Conservation (phyloP, 2,888 invertebrate species). For the Heteropelma amictum region DNA sequence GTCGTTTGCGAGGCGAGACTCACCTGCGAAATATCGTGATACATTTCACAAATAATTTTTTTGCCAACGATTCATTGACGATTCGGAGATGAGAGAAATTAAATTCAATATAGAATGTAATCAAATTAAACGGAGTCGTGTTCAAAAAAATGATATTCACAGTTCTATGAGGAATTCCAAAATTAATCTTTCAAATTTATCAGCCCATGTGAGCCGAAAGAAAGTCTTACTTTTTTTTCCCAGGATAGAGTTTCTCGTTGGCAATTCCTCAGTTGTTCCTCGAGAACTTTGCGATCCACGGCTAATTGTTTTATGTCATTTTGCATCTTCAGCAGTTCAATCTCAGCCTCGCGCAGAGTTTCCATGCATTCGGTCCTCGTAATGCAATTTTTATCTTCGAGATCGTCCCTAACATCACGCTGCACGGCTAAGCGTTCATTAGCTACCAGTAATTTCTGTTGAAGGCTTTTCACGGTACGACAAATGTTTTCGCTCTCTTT, state of each 20-base stretch:
- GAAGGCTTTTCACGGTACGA: constrained; percentile 81
- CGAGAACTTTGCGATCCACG: constrained; percentile 83
- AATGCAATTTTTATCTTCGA: constrained; percentile 81
- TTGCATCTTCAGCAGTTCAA: constrained; percentile 83
- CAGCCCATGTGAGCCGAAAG: background rate
- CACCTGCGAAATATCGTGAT: constrained; percentile 62
- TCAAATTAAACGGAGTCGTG: too few relatives aligned
- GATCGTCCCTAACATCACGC: constrained; percentile 79
- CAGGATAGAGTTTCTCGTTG: constrained; percentile 87
- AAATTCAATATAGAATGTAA: too few relatives aligned
- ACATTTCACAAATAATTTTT: too few relatives aligned
- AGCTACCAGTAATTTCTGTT: constrained; percentile 81
- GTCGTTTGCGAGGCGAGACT: constrained; percentile 86
- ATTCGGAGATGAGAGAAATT: too few relatives aligned
- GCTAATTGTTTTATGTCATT: constrained; percentile 84
- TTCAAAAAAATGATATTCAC: too few relatives aligned
- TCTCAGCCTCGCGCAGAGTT: constrained; percentile 83
- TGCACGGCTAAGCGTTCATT: constrained; percentile 77
- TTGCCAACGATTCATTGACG: too few relatives aligned
- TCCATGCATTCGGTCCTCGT: constrained; percentile 79
- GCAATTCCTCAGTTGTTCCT: constrained; percentile 82
- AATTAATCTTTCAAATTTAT: too few relatives aligned
- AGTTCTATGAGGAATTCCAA: background rate
- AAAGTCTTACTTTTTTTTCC: constrained; percentile 85
- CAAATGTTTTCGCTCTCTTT: constrained; percentile 81